Percentiles rank a stretch among this genome's conserved stretches.
Evolutionary conservation across 2,113 vertebrate genomes (phyloP).

Genomic region (Neogale vison): DNA sequence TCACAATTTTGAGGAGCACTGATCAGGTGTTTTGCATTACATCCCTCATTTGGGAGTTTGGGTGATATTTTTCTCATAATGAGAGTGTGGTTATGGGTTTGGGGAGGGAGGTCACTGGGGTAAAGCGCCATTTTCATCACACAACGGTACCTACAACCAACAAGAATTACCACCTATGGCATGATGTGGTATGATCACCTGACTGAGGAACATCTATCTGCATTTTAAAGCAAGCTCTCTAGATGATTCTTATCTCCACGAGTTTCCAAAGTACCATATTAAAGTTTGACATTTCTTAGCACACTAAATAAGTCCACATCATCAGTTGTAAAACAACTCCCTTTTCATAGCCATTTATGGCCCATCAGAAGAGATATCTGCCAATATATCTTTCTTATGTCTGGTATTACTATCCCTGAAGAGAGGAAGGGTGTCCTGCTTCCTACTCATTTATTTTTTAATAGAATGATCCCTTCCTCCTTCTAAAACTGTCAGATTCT

Average conservation of each 20-base stretch:
- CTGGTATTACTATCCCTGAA: neutral
- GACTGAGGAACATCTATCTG: neutral
- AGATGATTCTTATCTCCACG: neutral
- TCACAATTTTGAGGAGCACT: neutral
- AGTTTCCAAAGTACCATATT: neutral
- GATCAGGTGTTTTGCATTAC: neutral
- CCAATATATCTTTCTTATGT: neutral
- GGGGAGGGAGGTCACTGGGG: neutral
- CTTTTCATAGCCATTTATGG: neutral
- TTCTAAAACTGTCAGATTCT: neutral
- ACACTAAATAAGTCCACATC: neutral
- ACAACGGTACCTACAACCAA: neutral
- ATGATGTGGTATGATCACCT: neutral
- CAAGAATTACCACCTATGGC: accelerated
- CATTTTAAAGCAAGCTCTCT: neutral
- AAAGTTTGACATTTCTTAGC: conserved; percentile 1
- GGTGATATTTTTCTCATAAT: neutral
- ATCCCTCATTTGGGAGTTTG: neutral
- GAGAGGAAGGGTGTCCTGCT: neutral
- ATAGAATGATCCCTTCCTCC: neutral
- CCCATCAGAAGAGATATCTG: neutral
- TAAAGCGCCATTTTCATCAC: neutral
- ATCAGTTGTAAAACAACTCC: neutral
- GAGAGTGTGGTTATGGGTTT: neutral
- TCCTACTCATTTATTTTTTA: neutral